Evolutionary conservation across 1,140 invertebrate species (phyloP).

Genomic region (Maniola jurtina): DNA sequence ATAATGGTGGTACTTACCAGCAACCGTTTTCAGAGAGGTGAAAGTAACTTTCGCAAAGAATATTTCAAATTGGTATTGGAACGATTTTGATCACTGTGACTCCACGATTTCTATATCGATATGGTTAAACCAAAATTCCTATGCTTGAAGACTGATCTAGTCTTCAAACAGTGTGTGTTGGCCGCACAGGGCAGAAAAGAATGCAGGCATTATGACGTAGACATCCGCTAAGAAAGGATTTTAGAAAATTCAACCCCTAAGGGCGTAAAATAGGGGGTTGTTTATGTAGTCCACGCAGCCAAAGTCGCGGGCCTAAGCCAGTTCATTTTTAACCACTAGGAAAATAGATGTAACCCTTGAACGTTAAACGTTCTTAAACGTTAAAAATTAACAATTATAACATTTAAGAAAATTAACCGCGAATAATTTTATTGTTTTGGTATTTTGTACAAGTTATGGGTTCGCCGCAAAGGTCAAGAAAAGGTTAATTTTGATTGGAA

Average conservation of each 20-base stretch:
- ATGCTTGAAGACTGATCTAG: too few relatives aligned
- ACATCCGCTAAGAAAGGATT: too few relatives aligned
- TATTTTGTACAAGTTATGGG: background rate
- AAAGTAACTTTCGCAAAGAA: conserved; percentile 16
- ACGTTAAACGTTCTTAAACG: background rate
- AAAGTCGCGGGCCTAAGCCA: too few relatives aligned
- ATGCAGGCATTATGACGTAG: too few relatives aligned
- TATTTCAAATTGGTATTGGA: background rate
- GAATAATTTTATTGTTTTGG: conserved; percentile 3
- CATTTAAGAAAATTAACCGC: background rate
- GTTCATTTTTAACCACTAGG: too few relatives aligned
- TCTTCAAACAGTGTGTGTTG: too few relatives aligned
- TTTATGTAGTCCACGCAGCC: too few relatives aligned
- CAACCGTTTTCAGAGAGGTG: background rate
- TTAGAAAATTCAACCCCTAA: too few relatives aligned
- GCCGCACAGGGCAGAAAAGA: too few relatives aligned
- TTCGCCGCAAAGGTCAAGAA: background rate
- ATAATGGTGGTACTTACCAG: background rate
- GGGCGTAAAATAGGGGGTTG: too few relatives aligned
- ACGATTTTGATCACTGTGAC: background rate
- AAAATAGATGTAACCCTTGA: background rate
- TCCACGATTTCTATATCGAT: background rate
- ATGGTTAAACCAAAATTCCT: too few relatives aligned
- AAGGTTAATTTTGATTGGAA: background rate
- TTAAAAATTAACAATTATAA: background rate